Conservation (phyloP, 2,888 invertebrate species). For the Heliconius aoede region DNA sequence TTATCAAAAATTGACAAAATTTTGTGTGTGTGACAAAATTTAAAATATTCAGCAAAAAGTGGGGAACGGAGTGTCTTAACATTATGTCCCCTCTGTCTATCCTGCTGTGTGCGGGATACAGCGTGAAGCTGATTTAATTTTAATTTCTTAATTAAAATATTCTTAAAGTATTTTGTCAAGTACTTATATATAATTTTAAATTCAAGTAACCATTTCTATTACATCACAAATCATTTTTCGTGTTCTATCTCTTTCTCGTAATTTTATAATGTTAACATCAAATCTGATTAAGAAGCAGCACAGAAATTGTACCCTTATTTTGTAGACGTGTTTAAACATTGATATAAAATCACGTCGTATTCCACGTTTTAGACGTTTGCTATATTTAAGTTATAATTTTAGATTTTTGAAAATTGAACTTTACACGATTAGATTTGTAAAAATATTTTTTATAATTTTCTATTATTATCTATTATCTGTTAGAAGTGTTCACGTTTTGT, state of each 20-base stretch:
- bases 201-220: neutral
- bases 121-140: too few species aligned
- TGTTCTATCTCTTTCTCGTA: conserved; percentile 47
- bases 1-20: too few species aligned
- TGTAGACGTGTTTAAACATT: conserved; percentile 28
- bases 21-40: too few species aligned
- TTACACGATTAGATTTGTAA: neutral
- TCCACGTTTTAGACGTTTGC: conserved; percentile 15
- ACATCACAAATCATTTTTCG: conserved; percentile 29
- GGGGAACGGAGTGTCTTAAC: too few species aligned
- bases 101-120: too few species aligned
- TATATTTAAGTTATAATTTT: conserved; percentile 8
- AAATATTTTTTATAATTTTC: neutral
- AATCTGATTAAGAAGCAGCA: conserved; percentile 25
- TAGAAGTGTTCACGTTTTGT: neutral
- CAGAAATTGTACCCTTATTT: conserved; percentile 19
- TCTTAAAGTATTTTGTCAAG: neutral
- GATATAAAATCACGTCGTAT: conserved; percentile 16
- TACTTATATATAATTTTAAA: neutral
- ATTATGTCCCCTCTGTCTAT: too few species aligned
- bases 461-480: neutral
- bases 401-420: neutral
- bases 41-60: too few species aligned
- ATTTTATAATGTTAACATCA: conserved; percentile 46
- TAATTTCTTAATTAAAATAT: too few species aligned